These are phyloP conservation scores for Reticulitermes speratus DNA, from an alignment of 1,140 invertebrate genomes.

Conservation along the genomic window DNA sequence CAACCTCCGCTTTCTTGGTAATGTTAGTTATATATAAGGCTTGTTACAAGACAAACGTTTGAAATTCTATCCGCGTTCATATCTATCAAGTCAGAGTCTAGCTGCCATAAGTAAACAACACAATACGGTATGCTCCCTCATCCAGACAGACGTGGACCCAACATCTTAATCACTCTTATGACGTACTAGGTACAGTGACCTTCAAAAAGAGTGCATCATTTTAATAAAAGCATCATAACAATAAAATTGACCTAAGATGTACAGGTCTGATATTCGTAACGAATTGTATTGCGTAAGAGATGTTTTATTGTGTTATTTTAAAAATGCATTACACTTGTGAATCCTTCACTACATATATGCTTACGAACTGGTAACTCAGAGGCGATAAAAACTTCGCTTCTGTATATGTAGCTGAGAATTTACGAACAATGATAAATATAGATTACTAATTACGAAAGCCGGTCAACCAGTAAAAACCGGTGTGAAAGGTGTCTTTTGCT, in stretches of 20 bases:
- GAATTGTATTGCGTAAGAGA: neutral
- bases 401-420: neutral
- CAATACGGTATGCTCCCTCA: slow-evolving; percentile 14
- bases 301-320: neutral
- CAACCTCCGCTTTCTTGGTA: neutral
- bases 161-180: neutral
- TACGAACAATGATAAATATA: neutral
- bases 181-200: slow-evolving; percentile 3
- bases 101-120: slow-evolving; percentile 11
- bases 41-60: slow-evolving; percentile 11
- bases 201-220: neutral
- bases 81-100: neutral
- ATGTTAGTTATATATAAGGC: neutral
- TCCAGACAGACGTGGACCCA: neutral
- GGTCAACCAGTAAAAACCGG: no score
- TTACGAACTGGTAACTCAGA: neutral
- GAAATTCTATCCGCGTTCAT: slow-evolving; percentile 9
- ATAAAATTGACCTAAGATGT: neutral
- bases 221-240: neutral
- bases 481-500: no score
- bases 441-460: no score
- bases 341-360: neutral
- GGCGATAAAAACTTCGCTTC: neutral
- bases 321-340: neutral
- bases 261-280: neutral